Base-by-base conservation (phyloP, 1,140 invertebrate genomes). In the Trichoplusia ni region DNA sequence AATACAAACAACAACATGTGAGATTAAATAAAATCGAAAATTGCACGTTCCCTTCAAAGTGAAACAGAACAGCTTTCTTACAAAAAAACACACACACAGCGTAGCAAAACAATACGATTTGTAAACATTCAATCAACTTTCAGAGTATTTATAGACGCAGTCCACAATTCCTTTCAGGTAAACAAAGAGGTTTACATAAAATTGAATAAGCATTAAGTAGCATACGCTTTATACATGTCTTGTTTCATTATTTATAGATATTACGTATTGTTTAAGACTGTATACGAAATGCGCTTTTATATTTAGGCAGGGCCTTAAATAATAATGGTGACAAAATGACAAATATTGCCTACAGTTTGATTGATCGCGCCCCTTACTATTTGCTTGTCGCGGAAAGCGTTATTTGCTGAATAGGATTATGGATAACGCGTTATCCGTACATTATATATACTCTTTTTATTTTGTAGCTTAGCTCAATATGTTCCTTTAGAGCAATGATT, bases 161-260 rank as follows among this genome's bases (percentile, higher is more conserved):
- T 37, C 8, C 14, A 13, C 33, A 37, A 13, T n/a, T 37, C 14
- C 33, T 13, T 11, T n/a, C 4, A n/a, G 33, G 14, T 13, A 37
- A 37, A 37, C 51, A 54, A 38, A 54, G 33, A n/a, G 25, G 51
- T 54, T 54, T 25, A 38, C 33, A 38, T 54, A 54, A 13, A 27
- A 38, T 54, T 54, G 51, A 40, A 54, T 40, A 14, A 40, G 40
- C 40, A 27, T 8, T 2, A 14, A 16, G 27, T 38, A n/a, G 2
- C 13, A 25, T 38, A 25, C 18, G 25, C 9, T 16, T 25, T 46
- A 19, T 47, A 5, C 9, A 7, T n/a, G 6, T 35, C 9, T 35
- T 2, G 1, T 51, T 51, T 35, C 7, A 51, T 31, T 21, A 5
- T 35, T 14, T 6, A 46, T 14, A 46, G 8, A 31, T 18, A 14